Conservation (phyloP, 1,140 invertebrate species). For the Pogonomyrmex barbatus region DNA sequence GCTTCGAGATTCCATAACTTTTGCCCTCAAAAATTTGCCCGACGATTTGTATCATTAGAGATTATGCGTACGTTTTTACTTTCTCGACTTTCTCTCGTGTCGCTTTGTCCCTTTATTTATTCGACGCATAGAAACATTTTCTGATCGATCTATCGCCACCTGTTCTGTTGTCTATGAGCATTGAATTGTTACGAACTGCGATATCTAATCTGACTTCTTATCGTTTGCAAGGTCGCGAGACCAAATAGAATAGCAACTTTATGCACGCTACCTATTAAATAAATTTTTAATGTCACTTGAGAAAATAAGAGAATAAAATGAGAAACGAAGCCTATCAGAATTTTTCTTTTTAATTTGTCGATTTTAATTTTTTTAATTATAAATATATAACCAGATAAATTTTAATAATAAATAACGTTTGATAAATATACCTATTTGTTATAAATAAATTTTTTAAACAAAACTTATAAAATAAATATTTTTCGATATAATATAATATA, state of each 20-base stretch:
- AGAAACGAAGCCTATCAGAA: neutral
- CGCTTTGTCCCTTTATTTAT: neutral
- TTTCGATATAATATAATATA: neutral
- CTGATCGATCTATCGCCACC: slow-evolving; percentile 20
- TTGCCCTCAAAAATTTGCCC: neutral
- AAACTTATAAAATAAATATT: neutral
- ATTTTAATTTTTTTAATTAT: neutral
- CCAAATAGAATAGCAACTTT: slow-evolving; percentile 30
- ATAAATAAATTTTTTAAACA: neutral
- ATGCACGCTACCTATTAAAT: slow-evolving; percentile 18
- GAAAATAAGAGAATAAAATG: neutral
- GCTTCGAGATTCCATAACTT: neutral
- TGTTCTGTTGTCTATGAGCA: neutral
- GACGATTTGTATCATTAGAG: neutral
- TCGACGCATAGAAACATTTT: slow-evolving; percentile 31
- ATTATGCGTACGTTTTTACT: neutral
- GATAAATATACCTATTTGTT: neutral
- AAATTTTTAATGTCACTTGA: slow-evolving; percentile 19
- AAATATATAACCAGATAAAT: neutral
- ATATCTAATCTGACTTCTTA: slow-evolving; percentile 69
- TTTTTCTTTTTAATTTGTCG: neutral
- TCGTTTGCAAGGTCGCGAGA: slow-evolving; percentile 39
- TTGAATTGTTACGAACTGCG: slow-evolving; percentile 28
- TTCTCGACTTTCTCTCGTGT: neutral
- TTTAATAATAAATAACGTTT: neutral